phyloP scores from a whole-genome alignment of 2,797 vertebrate genomes.

The Bucorvus abyssinicus region DNA sequence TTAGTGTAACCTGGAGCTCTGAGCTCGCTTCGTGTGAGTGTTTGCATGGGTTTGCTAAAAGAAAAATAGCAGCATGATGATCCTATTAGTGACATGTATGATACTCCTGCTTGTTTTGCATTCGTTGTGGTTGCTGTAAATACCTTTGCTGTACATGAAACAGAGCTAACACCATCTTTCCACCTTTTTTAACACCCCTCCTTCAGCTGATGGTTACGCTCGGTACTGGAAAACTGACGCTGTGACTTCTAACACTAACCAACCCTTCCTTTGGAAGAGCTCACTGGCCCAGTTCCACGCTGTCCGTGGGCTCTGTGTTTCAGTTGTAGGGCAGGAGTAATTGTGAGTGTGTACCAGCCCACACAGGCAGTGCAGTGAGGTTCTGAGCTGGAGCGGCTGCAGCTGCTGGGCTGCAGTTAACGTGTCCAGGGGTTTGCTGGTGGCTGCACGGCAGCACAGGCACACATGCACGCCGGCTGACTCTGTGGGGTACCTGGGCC shows the following conservation, averaged over 20 bases:
- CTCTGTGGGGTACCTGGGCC: not conserved
- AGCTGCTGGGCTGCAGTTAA: constrained; percentile 42
- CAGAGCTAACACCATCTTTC: not conserved
- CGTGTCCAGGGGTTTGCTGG: constrained; percentile 19
- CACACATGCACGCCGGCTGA: not conserved
- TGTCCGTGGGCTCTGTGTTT: not conserved
- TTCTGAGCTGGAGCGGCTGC: constrained; percentile 9
- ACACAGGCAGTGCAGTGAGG: constrained; percentile 13
- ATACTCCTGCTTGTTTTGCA: not conserved
- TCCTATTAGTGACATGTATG: not conserved
- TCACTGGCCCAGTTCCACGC: not conserved
- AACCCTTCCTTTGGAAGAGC: not conserved
- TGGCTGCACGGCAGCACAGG: not conserved
- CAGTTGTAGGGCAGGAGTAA: not conserved
- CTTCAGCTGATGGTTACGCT: not conserved
- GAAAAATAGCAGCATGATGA: not conserved
- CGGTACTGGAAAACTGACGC: not conserved
- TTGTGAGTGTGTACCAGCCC: not conserved
- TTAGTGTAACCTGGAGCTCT: not conserved
- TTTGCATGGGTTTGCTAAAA: not conserved
- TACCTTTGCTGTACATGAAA: not conserved
- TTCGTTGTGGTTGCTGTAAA: not conserved
- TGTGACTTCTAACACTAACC: not conserved
- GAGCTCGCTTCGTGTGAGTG: not conserved
- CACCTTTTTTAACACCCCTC: not conserved